Base-by-base conservation (phyloP, 2,797 vertebrate species). In the Hylomyscus alleni region DNA sequence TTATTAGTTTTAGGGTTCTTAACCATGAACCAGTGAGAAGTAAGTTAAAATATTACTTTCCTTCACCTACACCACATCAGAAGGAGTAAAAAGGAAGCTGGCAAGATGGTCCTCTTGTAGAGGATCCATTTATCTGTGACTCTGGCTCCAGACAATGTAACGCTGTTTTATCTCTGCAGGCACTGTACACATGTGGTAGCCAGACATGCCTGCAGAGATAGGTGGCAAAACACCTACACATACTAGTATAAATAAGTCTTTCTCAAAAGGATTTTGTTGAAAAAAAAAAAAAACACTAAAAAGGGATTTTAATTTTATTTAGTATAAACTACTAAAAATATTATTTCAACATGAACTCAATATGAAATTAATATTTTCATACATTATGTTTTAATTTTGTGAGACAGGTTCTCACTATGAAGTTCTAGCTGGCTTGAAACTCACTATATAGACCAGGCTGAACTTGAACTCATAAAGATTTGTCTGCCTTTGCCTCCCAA, bases 301-400 rank as follows among this genome's bases (percentile, higher is more conserved):
- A 62, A 20, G 37, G 5, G 44, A 85, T 58, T 82, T 67, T 62
- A n/a, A 91, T 82, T 80, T 93, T 93, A 81, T 84, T 58, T 93
- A 69, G 72, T 8, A 31, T 37, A 81, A 81, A 54, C 44, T 81
- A 83, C 81, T 17, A 12, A 22, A 90, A 85, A 75, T 52, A 85
- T 92, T 80, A 81, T 54, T 92, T 92, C 62, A 54, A 78, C n/a
- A 88, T 82, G 50, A 95, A 92, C 54, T 75, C 84, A 89, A 76
- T 34, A 78, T 50, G 72, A 90, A 95, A 50, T 77, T 56, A 34
- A 89, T 26, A 15, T 76, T 50, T 60, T 50, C 75, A 50, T 44
- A 44, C 15, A 44, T 17, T 77, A 50, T 29, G 29, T 60, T 60
- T 40, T 60, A 81, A 24, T 75, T 87, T n/a, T 73, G 20, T 75